Conservation (phyloP, 1,140 invertebrate genomes). For the Homarus americanus region DNA sequence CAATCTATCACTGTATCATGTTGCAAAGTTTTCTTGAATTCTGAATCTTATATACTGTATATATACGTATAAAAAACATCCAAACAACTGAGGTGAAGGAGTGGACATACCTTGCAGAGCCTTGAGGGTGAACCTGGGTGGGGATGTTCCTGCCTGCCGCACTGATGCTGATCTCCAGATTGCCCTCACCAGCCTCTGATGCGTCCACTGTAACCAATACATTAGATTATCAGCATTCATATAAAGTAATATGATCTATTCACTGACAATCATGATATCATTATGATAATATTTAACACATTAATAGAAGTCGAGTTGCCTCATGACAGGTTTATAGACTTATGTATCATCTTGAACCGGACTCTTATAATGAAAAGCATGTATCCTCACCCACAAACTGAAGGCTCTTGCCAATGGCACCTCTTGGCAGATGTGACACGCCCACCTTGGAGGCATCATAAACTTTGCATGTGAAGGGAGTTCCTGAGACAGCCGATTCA, state of each 20-base stretch:
- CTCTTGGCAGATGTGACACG: conserved; percentile 80
- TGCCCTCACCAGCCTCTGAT: conserved; percentile 97
- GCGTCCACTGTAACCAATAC: conserved; percentile 89
- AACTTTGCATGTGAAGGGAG: conserved; percentile 94
- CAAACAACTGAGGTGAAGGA: too few species aligned
- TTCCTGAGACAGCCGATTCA: conserved; percentile 91
- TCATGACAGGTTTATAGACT: too few species aligned
- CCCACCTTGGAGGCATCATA: conserved; percentile 87
- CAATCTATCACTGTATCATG: too few species aligned
- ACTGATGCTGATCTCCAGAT: conserved; percentile 97
- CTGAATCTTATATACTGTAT: too few species aligned
- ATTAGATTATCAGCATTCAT: not conserved
- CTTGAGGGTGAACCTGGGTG: conserved; percentile 97
- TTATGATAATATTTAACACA: too few species aligned
- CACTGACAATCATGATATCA: too few species aligned
- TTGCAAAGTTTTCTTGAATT: too few species aligned
- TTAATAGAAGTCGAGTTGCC: too few species aligned
- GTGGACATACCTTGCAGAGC: conserved; percentile 79
- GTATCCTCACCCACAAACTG: conserved; percentile 79
- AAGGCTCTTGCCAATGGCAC: conserved; percentile 80
- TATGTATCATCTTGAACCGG: not conserved
- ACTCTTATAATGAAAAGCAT: not conserved
- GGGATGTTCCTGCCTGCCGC: conserved; percentile 95
- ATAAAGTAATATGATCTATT: too few species aligned
- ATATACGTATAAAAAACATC: too few species aligned